Conservation (phyloP, 35 echinoderm and acorn worm species). For the Apostichopus japonicus region DNA sequence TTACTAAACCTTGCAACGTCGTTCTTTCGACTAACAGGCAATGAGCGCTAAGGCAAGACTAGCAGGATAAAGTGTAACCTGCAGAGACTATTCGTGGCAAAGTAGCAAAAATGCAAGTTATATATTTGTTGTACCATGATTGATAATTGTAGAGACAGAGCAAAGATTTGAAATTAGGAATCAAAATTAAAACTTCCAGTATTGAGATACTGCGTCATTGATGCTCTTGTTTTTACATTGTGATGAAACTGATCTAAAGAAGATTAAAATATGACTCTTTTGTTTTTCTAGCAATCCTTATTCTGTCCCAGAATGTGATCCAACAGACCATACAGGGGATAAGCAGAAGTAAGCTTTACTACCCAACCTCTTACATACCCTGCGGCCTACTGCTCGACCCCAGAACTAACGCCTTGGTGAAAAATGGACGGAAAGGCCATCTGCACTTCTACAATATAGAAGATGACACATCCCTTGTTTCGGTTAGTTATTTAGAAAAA, state of each 20-base stretch:
- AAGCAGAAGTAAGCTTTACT: conserved; percentile 59
- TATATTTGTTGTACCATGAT: too few relatives aligned
- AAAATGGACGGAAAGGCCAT: conserved; percentile 80
- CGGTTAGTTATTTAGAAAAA: conserved; percentile 65
- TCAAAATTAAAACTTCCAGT: too few relatives aligned
- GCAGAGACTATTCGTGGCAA: too few relatives aligned
- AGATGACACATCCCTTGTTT: conserved; percentile 74
- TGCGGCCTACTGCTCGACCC: conserved; percentile 80
- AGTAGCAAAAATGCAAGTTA: too few relatives aligned
- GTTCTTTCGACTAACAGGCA: too few relatives aligned
- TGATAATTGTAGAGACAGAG: too few relatives aligned
- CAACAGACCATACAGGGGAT: conserved; percentile 91
- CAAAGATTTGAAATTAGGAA: too few relatives aligned
- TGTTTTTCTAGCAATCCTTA: conserved; percentile 72
- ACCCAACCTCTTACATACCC: conserved; percentile 33
- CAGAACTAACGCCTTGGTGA: conserved; percentile 75
- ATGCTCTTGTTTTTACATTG: background rate
- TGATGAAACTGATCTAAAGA: background rate
- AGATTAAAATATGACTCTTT: background rate
- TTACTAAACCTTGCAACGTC: too few relatives aligned
- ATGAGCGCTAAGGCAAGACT: too few relatives aligned
- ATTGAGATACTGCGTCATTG: too few relatives aligned
- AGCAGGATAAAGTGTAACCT: too few relatives aligned
- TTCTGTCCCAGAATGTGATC: conserved; percentile 64
- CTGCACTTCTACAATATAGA: conserved; percentile 90